These are phyloP conservation scores for Brassicogethes aeneus DNA, from an alignment of 2,888 invertebrate genomes.

Conservation along the genomic window DNA sequence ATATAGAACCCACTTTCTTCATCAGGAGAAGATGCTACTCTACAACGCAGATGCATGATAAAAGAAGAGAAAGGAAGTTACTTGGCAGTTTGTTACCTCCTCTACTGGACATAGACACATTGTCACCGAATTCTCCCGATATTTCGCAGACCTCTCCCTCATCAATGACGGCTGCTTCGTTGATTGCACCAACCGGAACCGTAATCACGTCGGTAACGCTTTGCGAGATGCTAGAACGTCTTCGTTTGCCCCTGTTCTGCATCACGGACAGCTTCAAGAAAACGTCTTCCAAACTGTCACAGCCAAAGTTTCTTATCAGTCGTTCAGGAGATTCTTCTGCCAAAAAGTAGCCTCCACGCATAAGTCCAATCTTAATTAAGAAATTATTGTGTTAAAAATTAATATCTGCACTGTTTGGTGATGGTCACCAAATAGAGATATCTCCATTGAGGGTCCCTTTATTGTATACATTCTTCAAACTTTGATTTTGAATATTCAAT, in stretches of 20 bases:
- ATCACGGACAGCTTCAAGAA: slow-evolving; percentile 71
- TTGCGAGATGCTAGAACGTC: slow-evolving; percentile 71
- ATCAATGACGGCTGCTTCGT: slow-evolving; percentile 45
- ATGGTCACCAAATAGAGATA: no score
- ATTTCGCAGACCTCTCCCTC: slow-evolving; percentile 67
- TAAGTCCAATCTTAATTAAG: slow-evolving; percentile 60
- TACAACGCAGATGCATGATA: no score
- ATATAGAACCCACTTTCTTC: no score
- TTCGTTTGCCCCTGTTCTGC: slow-evolving; percentile 73
- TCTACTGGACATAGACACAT: slow-evolving; percentile 68
- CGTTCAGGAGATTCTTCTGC: slow-evolving; percentile 74
- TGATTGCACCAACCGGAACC: slow-evolving; percentile 54
- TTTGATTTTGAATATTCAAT: no score
- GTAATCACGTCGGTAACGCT: slow-evolving; percentile 62
- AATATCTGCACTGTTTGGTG: no score
- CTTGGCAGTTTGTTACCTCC: slow-evolving; percentile 33
- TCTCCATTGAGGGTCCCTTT: no score
- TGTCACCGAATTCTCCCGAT: slow-evolving; percentile 81
- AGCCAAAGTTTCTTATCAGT: slow-evolving; percentile 60
- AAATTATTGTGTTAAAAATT: no score
- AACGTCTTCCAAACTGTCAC: slow-evolving; percentile 69
- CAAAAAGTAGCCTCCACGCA: slow-evolving; percentile 76
- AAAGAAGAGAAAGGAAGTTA: background rate
- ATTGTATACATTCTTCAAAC: no score
- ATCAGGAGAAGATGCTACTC: no score